Evolutionary conservation across 2,888 invertebrate species (phyloP), one percentile per base, ranked within the genome.

Genomic region (Tetranychus truncatus): DNA sequence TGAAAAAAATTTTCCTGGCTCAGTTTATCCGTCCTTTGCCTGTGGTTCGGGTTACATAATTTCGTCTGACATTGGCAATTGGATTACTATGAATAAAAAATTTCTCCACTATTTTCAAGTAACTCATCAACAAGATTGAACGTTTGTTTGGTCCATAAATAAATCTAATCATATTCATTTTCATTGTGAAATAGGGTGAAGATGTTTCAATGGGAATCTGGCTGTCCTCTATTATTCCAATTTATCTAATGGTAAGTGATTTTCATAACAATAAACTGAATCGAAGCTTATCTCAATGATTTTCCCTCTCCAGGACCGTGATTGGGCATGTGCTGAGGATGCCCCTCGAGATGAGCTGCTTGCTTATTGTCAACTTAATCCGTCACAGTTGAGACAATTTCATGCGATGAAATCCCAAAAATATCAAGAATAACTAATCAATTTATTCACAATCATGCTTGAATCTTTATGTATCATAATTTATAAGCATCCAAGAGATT

Each of bases 171-270:
- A 65, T 75, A 82, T 80, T 55, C 5, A 55, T 15, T 55, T 55
- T 55, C 55, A 9, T 55, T 15, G 11, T 15, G 11, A 15, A 55
- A 3, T 34, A 55, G 55, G 83, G 82, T 24, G 82, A 83, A 78
- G 82, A 83, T 78, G 81, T 82, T 15, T 82, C 82, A 2, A 79
- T 82, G 79, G 83, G 82, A 18, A 82, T 83, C 20, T 83, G 82
- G 82, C 76, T 83, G 67, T 78, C 81, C 74, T 81, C 82, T 45
- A 75, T 82, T 44, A 9, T 45, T n/a, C 72, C 72, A 24, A 44
- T 9, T 11, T 72, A 72, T 72, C 9, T 34, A 11, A 67, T 21
- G 20, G 67, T 67, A 67, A 34, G 34, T 34, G 34, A 34, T 34
- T 34, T 34, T 34, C 34, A 34, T 34, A 34, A 34, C 34, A 34